Evolutionary conservation across 2,113 vertebrate species (phyloP), one percentile per base, ranked within the genome.

Genomic region (Oophaga pumilio): DNA sequence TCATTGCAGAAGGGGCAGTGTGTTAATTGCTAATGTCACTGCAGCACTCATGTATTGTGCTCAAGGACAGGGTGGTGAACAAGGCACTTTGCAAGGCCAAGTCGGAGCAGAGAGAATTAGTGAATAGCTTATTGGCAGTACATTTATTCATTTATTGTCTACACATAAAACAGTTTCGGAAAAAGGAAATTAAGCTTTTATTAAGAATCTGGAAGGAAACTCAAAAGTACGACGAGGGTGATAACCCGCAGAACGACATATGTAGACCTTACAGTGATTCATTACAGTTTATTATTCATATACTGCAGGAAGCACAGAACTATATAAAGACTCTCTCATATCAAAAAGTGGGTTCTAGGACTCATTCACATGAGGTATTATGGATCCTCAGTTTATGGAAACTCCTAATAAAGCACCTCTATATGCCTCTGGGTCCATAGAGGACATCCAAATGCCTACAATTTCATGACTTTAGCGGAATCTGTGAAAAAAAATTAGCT

Each of bases 21-120:
- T 79, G 87, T 89, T 85, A 88, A 49, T 85, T 78, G 78, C 49
- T 77, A 77, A 87, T 90, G 10, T 52, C 68, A 85, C 17, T 6
- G 33, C 20, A 24, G 80, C 52, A 73, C 8, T 82, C 20, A 77
- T 74, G 90, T 84, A 17, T 9, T n/a, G 82, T n/a, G 24, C 90
- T 90, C 82, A 88, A 90, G 26, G 13, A 82, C 86, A 50, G 0
- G 4, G 5, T 0, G 76, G 22, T 49, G 50, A 33, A n/a, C 57
- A 33, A 18, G 76, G 0, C 12, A 26, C 24, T 17, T 53, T 88
- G 69, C 59, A 85, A 82, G 26, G 13, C 8, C 43, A 87, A 60
- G 60, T 64, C 18, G 60, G 56, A 64, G 69, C 49, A 6, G 5
- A 59, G 28, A 66, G 66, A 66, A 12, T 28, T 6, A 49, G 49